These are phyloP conservation scores for Bactericera cockerelli DNA, from an alignment of 1,140 invertebrate species.

Conservation along the genomic window DNA sequence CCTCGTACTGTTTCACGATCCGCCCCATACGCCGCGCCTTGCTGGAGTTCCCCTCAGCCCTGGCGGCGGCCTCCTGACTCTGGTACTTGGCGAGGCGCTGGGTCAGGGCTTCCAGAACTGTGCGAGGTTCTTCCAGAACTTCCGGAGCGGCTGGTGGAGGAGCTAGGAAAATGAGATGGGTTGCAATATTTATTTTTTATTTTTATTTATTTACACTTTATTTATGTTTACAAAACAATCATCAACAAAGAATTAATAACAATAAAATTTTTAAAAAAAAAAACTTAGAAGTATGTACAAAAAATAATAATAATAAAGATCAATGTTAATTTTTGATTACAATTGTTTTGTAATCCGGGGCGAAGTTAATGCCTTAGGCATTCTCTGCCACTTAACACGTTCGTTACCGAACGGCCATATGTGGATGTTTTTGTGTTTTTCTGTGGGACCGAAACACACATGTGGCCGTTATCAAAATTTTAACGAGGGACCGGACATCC, in stretches of 20 bases:
- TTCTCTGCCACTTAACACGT: too few species aligned
- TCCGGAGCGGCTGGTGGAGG: background rate
- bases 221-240: too few species aligned
- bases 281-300: background rate
- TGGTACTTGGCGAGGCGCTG: slow-evolving; percentile 68
- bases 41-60: slow-evolving; percentile 58
- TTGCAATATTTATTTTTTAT: background rate
- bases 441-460: too few species aligned
- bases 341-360: too few species aligned
- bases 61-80: slow-evolving; percentile 50
- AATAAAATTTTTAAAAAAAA: too few species aligned
- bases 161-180: background rate
- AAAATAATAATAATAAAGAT: background rate
- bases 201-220: too few species aligned
- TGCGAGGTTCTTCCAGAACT: slow-evolving; percentile 29
- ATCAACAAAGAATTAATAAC: too few species aligned
- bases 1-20: slow-evolving; percentile 87
- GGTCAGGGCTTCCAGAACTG: slow-evolving; percentile 61
- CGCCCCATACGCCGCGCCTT: slow-evolving; percentile 77
- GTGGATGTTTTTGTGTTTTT: too few species aligned
- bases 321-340: background rate
- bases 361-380: too few species aligned
- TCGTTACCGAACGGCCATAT: too few species aligned
- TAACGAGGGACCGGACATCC: too few species aligned
- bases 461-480: too few species aligned